Evolutionary conservation across 1,140 invertebrate genomes (phyloP).

Genomic region (Mycetomoellerius zeteki): DNA sequence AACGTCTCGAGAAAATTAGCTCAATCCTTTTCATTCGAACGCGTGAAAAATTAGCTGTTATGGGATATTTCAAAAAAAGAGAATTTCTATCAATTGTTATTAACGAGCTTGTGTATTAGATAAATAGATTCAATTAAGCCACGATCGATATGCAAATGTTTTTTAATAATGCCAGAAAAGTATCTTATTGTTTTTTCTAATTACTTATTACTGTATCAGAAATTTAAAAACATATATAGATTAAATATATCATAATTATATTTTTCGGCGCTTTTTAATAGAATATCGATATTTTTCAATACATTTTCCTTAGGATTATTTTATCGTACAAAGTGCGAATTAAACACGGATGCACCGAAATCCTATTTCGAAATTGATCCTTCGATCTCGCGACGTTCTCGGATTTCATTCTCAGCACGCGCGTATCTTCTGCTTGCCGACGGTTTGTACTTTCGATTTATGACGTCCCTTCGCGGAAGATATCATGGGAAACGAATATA

Average conservation of each 20-base stretch:
- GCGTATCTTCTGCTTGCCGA: conserved; percentile 20
- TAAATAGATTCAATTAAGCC: not conserved
- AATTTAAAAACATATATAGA: not conserved
- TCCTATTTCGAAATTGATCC: conserved; percentile 46
- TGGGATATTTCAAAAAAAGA: not conserved
- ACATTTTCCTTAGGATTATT: not conserved
- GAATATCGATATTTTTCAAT: not conserved
- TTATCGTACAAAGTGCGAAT: not conserved
- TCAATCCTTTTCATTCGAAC: conserved; percentile 9
- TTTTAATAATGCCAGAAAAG: not conserved
- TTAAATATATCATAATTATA: not conserved
- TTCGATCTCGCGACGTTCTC: conserved; percentile 32
- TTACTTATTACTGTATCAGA: not conserved
- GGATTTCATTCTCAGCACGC: conserved; percentile 39
- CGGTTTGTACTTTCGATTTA: conserved; percentile 42
- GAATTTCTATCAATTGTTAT: not conserved
- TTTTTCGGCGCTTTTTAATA: not conserved
- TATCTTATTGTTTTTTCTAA: not conserved
- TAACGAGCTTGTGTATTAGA: not conserved
- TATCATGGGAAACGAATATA: conserved; percentile 34
- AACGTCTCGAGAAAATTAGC: conserved; percentile 24
- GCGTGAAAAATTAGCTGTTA: not conserved
- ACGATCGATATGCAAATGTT: no score
- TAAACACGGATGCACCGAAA: conserved; percentile 9
- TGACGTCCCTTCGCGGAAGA: not conserved